phyloP scores from a whole-genome alignment of 2,888 invertebrate species.

The Arrhopalites spinosus region DNA sequence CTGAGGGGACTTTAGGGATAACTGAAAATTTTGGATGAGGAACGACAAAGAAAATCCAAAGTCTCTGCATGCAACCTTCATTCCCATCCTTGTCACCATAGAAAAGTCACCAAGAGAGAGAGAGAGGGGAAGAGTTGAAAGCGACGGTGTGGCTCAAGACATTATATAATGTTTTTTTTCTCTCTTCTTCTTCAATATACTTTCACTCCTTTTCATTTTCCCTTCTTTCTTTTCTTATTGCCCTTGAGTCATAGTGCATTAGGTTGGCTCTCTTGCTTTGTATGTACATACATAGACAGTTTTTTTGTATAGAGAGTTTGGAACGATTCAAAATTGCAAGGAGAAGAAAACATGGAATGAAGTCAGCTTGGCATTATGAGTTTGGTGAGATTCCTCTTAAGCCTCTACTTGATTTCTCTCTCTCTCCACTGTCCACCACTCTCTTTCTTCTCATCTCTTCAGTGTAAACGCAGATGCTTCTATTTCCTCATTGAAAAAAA shows the following conservation, averaged over 20 bases:
- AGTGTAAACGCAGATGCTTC: too few relatives aligned
- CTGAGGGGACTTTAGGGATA: not conserved
- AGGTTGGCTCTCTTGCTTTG: not conserved
- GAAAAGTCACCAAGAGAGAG: not conserved
- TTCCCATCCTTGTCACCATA: not conserved
- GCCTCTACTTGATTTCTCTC: constrained; percentile 3
- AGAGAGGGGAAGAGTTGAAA: not conserved
- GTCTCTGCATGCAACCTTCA: not conserved
- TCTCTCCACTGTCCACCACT: not conserved
- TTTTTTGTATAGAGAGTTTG: not conserved
- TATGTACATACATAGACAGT: not conserved
- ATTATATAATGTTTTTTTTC: not conserved
- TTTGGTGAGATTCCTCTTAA: constrained; percentile 27
- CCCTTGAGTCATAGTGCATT: not conserved
- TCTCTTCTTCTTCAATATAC: not conserved
- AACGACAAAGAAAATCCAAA: too few relatives aligned
- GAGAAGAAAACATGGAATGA: constrained; percentile 13
- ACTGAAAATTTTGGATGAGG: too few relatives aligned
- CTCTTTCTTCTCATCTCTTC: not conserved
- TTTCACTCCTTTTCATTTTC: constrained; percentile 2
- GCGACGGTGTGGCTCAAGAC: not conserved
- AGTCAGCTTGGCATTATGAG: constrained; percentile 29
- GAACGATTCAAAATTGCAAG: not conserved
- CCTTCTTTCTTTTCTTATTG: not conserved
- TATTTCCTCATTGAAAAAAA: too few relatives aligned